Evolutionary conservation across 2,113 vertebrate species (phyloP), one percentile per base, ranked within the genome.

Genomic region (Lipotes vexillifer): DNA sequence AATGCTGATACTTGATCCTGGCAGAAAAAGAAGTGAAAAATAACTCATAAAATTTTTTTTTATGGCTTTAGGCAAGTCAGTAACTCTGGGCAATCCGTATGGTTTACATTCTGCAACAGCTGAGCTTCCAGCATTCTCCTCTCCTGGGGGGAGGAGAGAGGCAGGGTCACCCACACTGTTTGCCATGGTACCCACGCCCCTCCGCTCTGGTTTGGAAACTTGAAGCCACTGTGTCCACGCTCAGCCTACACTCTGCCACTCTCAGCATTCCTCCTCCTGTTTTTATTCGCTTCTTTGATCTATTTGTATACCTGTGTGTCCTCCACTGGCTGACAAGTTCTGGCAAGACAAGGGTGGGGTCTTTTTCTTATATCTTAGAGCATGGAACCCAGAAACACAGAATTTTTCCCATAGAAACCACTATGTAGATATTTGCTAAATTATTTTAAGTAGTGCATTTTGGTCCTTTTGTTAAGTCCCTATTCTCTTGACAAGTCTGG

Each of bases 21-120:
- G 83, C 13, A 85, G 97, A 97, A 98, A 98, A 97, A 97, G 97
- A 98, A 98, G 97, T 96, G 94, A 98, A 97, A 96, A 96, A 98
- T 97, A 97, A 96, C 97, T 98, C 90, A 95, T 96, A 96, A 96
- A 93, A 36, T 31, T 2, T 97, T 69, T 97, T 95, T 88, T 90
- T 75, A 95, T 97, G 98, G 97, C 97, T 97, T 98, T 94, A 96
- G 97, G 98, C 97, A 96, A 98, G 88, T 95, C 94, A 96, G 82
- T 96, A 94, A 97, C 86, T 95, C 96, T 97, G 93, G 80, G 95
- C 90, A 94, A 93, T 89, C 95, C 44, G 92, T 97, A 95, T 96
- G 96, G 93, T 97, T 98, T 98, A 88, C 96, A 96, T 98, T 97
- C 88, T 94, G 66, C 66, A 89, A 65, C 95, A 98, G 95, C 95